Base-by-base conservation (phyloP, 2,113 vertebrate species). In the Apteryx owenii region DNA sequence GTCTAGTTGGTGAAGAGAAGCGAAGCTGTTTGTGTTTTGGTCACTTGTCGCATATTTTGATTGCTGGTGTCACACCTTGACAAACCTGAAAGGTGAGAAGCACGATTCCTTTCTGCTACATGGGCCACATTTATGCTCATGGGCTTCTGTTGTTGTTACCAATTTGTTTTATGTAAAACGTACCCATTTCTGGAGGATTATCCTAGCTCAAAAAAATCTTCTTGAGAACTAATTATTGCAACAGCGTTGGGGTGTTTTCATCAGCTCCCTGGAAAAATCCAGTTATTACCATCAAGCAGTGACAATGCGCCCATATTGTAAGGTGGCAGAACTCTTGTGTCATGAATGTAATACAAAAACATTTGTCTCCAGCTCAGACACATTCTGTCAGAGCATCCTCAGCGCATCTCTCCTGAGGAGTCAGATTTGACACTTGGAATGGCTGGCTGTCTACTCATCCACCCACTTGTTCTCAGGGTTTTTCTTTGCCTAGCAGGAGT, bases 361-460 rank as follows among this genome's bases (percentile, higher is more conserved):
- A 95, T 97, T 97, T 97, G 89, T 95, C 97, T 97, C 93, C 91
- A 96, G 91, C 93, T 97, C 97, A 97, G 85, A 97, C 95, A 94
- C 96, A 96, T 97, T 97, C 97, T 97, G 96, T 97, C 97, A 97
- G 95, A 97, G 93, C 93, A 96, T 94, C 95, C 93, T 96, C 76
- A 1, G 46, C 2, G 72, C 89, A 96, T 95, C 94, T 93, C 93
- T 97, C 93, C 97, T 26, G 0, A 95, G 88, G 88, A 97, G 95
- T 96, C 96, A 97, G 94, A 97, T 90, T 90, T 96, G 96, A 96
- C 96, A 97, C 97, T 97, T 97, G 93, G 94, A 83, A 97, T 96
- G 94, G 95, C 94, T 97, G 97, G 95, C 97, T 97, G 96, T 97
- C 96, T 97, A 96, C 94, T 96, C 95, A 97, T 97, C 96, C 97